phyloP scores from a whole-genome alignment of 2,113 vertebrate genomes.

The Sebastes fasciatus region DNA sequence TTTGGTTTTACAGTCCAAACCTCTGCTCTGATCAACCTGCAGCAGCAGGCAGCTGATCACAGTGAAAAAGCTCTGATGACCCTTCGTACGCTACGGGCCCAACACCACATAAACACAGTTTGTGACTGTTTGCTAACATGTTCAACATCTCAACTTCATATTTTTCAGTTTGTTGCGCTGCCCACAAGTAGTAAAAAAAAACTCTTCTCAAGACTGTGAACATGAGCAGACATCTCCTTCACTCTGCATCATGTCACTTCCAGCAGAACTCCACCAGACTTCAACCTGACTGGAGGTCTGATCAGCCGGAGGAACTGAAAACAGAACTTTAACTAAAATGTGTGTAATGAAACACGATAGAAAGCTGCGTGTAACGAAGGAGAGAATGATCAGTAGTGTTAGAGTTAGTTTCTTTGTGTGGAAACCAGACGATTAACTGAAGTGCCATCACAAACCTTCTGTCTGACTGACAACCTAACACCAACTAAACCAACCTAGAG shows the following conservation, averaged over 20 bases:
- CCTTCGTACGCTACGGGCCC: neutral
- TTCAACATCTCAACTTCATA: neutral
- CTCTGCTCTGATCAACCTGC: neutral
- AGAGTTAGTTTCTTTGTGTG: neutral
- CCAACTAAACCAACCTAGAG: neutral
- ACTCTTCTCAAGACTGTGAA: neutral
- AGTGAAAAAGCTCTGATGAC: neutral
- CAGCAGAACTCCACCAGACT: neutral
- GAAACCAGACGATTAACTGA: neutral
- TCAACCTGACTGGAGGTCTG: neutral
- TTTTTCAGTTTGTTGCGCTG: neutral
- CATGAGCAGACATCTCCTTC: neutral
- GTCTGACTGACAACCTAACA: neutral
- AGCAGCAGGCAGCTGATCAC: neutral
- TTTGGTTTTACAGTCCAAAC: neutral
- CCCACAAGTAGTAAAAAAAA: neutral
- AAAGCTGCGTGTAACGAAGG: neutral
- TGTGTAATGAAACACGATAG: neutral
- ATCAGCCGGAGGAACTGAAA: neutral
- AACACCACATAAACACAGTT: neutral
- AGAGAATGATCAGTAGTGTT: neutral
- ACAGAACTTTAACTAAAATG: neutral
- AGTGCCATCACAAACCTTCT: slow-evolving; percentile 4
- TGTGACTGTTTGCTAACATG: too few species aligned
- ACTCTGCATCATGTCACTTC: neutral